Base-by-base conservation (phyloP, 2,888 invertebrate species). In the Synanthedon tipuliformis region DNA sequence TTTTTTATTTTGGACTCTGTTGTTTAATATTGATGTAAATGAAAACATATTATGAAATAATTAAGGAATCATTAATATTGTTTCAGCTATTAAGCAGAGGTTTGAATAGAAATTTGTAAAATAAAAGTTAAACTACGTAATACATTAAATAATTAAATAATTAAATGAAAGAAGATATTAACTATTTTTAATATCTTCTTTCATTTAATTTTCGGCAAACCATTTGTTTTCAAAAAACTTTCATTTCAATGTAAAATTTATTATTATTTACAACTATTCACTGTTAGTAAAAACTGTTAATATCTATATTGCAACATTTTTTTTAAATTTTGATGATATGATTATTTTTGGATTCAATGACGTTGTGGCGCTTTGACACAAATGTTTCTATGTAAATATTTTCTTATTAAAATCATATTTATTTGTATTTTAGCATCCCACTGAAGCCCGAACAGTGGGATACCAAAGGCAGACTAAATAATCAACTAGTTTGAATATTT, bases 391-490 rank as follows among this genome's bases (percentile, higher is more conserved):
- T 61, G 64, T 62, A 55, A 54, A 16, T 51, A 18, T 27, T 54
- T 49, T 13, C n/a, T 52, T 53, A 51, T 56, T 56, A 56, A 23
- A 50, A 55, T 50, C 57, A 52, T 50, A 55, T 49, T 49, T 49
- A 15, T 18, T 18, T 49, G 15, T 8, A 18, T 63, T 64, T 60
- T 68, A 59, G 61, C 55, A 55, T 66, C 58, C 63, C 69, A 71
- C 64, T 71, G 80, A 56, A 59, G 75, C 79, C 80, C 81, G 81
- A 79, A 71, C 79, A 64, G 68, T 76, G 70, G 63, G 62, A 60
- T 57, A 63, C 60, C 60, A 66, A 60, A 58, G 10, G 34, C 34
- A 34, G 34, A 34, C 8, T 54, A 51, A 61, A 34, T 34, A 34
- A 40, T 52, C 50, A 41, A 34, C 41, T 48, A 53, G 45, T 41